phyloP scores from a whole-genome alignment of 2,797 vertebrate species.

The Triplophysa yarkandensis region DNA sequence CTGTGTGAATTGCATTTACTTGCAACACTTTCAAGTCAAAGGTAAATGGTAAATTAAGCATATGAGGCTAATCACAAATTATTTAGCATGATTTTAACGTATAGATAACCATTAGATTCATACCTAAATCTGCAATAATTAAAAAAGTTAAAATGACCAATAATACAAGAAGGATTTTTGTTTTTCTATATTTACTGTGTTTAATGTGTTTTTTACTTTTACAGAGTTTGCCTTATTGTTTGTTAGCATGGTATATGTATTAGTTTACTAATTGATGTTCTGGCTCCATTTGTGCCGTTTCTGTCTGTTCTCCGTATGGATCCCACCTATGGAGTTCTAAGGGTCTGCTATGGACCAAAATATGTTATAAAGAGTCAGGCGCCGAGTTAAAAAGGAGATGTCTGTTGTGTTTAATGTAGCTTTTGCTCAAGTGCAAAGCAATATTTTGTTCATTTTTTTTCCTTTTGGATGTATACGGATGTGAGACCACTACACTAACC shows the following conservation, averaged over 20 bases:
- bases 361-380: slow-evolving; percentile 67
- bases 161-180: slow-evolving; percentile 31
- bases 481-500: slow-evolving; percentile 70
- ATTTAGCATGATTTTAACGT: slow-evolving; percentile 6
- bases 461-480: slow-evolving; percentile 63
- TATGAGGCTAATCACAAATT: not conserved
- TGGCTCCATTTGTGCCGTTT: slow-evolving; percentile 52
- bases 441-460: not conserved
- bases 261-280: slow-evolving; percentile 57
- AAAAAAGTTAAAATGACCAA: slow-evolving; percentile 42
- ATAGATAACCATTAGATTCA: slow-evolving; percentile 34
- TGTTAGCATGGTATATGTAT: slow-evolving; percentile 21
- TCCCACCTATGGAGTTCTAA: slow-evolving; percentile 1
- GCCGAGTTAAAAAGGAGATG: no score
- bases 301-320: slow-evolving; percentile 6
- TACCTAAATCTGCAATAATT: slow-evolving; percentile 51
- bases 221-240: slow-evolving; percentile 24
- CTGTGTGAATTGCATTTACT: slow-evolving; percentile 27
- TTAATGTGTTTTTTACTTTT: slow-evolving; percentile 4
- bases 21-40: slow-evolving; percentile 4
- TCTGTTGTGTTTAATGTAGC: slow-evolving; percentile 3
- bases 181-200: slow-evolving; percentile 48
- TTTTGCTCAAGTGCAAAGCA: not conserved
- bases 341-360: slow-evolving; percentile 63
- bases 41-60: slow-evolving; percentile 29